A percentile compares a stretch with the other conserved stretches of the same genome.
phyloP scores from a whole-genome alignment of 2,113 vertebrate genomes.

The Mola mola region DNA sequence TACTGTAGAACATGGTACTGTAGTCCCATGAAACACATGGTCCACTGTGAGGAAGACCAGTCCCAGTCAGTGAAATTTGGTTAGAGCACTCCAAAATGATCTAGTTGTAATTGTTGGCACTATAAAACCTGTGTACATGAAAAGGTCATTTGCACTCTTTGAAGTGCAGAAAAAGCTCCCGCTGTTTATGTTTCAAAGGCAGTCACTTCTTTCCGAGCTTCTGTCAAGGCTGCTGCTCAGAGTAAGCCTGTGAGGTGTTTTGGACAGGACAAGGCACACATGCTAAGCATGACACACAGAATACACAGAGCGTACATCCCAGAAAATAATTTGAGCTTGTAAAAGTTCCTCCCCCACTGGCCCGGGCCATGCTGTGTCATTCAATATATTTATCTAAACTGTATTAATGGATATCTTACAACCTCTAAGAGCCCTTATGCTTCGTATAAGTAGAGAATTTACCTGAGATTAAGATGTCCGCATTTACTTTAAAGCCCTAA shows the following conservation, averaged over 20 bases:
- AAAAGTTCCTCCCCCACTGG: not conserved
- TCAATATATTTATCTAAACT: no score
- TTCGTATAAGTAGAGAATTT: not conserved
- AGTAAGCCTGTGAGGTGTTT: conserved; percentile 72
- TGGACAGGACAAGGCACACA: conserved; percentile 64
- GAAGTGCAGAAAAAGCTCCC: conserved; percentile 68
- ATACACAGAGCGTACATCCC: conserved; percentile 39
- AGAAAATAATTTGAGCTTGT: no score
- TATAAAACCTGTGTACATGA: conserved; percentile 63
- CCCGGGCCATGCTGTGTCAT: no score
- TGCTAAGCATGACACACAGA: conserved; percentile 56
- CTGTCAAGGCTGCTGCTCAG: conserved; percentile 59
- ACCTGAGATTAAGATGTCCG: not conserved
- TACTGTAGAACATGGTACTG: no score
- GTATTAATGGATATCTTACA: conserved; percentile 14
- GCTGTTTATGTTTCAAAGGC: conserved; percentile 77
- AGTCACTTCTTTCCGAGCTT: conserved; percentile 53
- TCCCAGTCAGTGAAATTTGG: conserved; percentile 13
- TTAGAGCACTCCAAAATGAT: conserved; percentile 25
- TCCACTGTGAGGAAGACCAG: not conserved
- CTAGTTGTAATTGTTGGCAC: conserved; percentile 29
- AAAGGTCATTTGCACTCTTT: conserved; percentile 70
- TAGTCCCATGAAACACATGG: no score
- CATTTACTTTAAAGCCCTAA: not conserved
- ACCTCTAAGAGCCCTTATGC: conserved; percentile 9